A percentile compares a stretch with the other conserved stretches of the same genome.
phyloP scores from a whole-genome alignment of 2,888 invertebrate species.

The Agonopterix subpropinquella region DNA sequence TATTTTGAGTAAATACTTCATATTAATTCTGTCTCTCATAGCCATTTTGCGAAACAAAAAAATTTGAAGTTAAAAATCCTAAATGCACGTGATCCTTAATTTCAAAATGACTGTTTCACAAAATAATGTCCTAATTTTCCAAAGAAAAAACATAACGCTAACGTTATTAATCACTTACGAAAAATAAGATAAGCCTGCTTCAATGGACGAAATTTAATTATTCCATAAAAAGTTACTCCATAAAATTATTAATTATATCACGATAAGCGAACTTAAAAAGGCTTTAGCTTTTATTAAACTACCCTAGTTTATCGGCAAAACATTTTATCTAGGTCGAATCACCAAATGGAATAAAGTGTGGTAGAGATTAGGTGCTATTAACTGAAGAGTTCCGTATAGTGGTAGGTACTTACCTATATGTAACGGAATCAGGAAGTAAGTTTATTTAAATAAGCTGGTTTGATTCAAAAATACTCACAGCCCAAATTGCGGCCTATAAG shows the following conservation, averaged over 20 bases:
- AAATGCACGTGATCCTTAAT: too few relatives aligned
- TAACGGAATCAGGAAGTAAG: too few relatives aligned
- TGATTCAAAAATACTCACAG: too few relatives aligned
- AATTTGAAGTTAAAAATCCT: too few relatives aligned
- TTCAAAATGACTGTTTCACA: too few relatives aligned
- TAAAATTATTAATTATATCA: slow-evolving; percentile 59
- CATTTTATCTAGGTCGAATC: slow-evolving; percentile 24
- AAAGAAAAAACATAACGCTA: slow-evolving; percentile 17
- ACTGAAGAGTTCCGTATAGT: slow-evolving; percentile 3
- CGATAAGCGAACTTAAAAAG: slow-evolving; percentile 44
- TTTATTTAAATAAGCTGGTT: too few relatives aligned
- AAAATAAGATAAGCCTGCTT: slow-evolving; percentile 8
- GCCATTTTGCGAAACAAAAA: too few relatives aligned
- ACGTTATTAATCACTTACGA: slow-evolving; percentile 31
- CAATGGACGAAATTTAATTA: slow-evolving; percentile 12
- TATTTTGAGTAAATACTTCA: too few relatives aligned
- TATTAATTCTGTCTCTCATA: too few relatives aligned
- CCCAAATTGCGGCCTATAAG: too few relatives aligned
- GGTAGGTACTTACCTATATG: too few relatives aligned
- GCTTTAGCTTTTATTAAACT: slow-evolving; percentile 32
- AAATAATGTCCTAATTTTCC: slow-evolving; percentile 15
- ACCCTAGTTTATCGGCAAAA: slow-evolving; percentile 25
- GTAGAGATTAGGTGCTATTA: not conserved
- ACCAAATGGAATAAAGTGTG: slow-evolving; percentile 3
- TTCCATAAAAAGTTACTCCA: slow-evolving; percentile 20